Evolutionary conservation across 2,888 invertebrate genomes (phyloP).

Genomic region (Troides aeacus): DNA sequence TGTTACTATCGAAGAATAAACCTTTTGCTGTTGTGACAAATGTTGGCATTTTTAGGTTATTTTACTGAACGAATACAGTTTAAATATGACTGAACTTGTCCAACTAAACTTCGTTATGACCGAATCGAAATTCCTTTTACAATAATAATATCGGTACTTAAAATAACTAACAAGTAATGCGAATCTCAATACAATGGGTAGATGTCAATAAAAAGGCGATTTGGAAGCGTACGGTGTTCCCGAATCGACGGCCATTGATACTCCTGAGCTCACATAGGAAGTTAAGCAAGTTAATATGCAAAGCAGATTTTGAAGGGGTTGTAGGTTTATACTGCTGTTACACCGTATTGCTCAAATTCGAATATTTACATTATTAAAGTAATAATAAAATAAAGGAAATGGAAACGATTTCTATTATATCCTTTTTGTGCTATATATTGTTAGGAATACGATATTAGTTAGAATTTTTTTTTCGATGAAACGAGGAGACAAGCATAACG

Average conservation of each 20-base stretch:
- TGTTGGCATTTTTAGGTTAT: too few relatives aligned
- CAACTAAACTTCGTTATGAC: not conserved
- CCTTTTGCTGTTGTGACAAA: too few relatives aligned
- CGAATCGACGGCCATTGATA: slow-evolving; percentile 23
- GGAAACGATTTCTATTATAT: too few relatives aligned
- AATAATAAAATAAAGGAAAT: too few relatives aligned
- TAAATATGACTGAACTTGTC: too few relatives aligned
- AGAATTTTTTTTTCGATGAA: too few relatives aligned
- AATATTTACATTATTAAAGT: not conserved
- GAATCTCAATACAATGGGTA: slow-evolving; percentile 27
- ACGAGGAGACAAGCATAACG: too few relatives aligned
- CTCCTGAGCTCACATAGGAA: slow-evolving; percentile 36
- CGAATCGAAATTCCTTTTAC: not conserved
- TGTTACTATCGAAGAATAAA: too few relatives aligned
- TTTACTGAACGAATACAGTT: too few relatives aligned
- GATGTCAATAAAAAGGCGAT: slow-evolving; percentile 29
- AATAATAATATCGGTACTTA: slow-evolving; percentile 12
- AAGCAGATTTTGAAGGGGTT: slow-evolving; percentile 35
- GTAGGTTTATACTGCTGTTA: slow-evolving; percentile 35
- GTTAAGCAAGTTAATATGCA: slow-evolving; percentile 41
- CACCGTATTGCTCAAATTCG: not conserved
- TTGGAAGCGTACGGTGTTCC: slow-evolving; percentile 28
- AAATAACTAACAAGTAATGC: slow-evolving; percentile 23
- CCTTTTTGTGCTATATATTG: too few relatives aligned
- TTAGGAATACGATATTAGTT: too few relatives aligned